Base-by-base conservation (phyloP, 1,140 invertebrate genomes). In the Drosophila ohnishii region DNA sequence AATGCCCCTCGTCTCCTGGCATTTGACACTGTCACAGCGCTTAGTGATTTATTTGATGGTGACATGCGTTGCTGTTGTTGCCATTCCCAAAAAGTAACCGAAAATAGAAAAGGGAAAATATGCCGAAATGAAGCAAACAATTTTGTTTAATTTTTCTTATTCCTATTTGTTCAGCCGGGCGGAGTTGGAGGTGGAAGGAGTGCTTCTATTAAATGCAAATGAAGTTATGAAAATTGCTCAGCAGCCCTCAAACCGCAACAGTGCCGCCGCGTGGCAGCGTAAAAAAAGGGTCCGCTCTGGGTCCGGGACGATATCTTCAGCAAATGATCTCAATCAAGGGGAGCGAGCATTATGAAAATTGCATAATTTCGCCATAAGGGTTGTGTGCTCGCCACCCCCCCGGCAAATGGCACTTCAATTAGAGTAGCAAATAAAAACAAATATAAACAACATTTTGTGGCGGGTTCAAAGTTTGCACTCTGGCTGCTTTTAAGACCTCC, bases 1-100 rank as follows among this genome's bases (percentile, higher is more conserved):
- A 39, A 19, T 50, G 37, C 11, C 59, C 47, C 60, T 75, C 48
- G 60, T 56, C 47, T 45, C 60, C 66, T 88, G 70, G 87, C 80
- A 88, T 88, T 78, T 88, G 84, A 88, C 84, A 88, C 80, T 88
- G 84, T 84, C 77, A 80, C 80, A 88, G 73, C 77, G 84, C 88
- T 88, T 88, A 88, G 84, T 88, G 84, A 88, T 88, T 88, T 88
- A 88, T 88, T 78, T 80, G 73, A 88, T 80, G 80, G 75, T 84
- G 85, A 88, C 84, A 88, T 88, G 84, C 80, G 73, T 88, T 59
- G 76, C 66, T 40, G 53, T 63, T 88, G 80, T 69, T 47, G 28
- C 51, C 61, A 14, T 39, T 58, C 34, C 22, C 51, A 44, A 47
- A 69, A 62, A 40, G 34, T 37, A 37, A 55, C 55, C 50, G 30